phyloP scores from a whole-genome alignment of 2,888 invertebrate species.

The Dryobotodes eremita region DNA sequence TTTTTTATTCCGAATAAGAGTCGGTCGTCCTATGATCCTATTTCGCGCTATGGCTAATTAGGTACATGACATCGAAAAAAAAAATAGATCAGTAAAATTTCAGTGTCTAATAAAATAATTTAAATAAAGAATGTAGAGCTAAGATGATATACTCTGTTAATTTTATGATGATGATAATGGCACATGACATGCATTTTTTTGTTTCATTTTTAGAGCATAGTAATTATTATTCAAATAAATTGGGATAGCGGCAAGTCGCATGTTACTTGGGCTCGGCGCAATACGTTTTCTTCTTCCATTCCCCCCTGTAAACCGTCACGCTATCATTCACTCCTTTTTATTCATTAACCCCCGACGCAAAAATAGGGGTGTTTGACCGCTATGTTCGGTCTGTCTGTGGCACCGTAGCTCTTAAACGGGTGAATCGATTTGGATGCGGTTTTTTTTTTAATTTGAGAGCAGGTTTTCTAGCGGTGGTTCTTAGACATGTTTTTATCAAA shows the following conservation, averaged over 20 bases:
- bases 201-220: too few relatives aligned
- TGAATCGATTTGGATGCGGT: too few relatives aligned
- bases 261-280: neutral
- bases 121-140: neutral
- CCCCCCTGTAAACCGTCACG: neutral
- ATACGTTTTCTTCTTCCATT: neutral
- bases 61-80: neutral
- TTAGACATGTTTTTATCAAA: too few relatives aligned
- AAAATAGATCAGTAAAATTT: slow-evolving; percentile 22
- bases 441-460: too few relatives aligned
- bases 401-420: too few relatives aligned
- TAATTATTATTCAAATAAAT: neutral
- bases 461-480: too few relatives aligned
- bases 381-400: too few relatives aligned
- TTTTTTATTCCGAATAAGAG: too few relatives aligned
- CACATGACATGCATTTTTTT: neutral
- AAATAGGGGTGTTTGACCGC: too few relatives aligned
- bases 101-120: slow-evolving; percentile 22
- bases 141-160: slow-evolving; percentile 8
- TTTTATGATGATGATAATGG: slow-evolving; percentile 12
- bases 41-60: slow-evolving; percentile 3
- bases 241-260: too few relatives aligned
- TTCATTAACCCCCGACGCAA: too few relatives aligned
- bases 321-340: neutral
- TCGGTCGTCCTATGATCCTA: neutral